Percentiles rank a stretch among this genome's conserved stretches.
These are phyloP conservation scores for Hydrozoanthus tunicans DNA, from an alignment of 64 coral and sea anemone genomes.

Conservation along the genomic window DNA sequence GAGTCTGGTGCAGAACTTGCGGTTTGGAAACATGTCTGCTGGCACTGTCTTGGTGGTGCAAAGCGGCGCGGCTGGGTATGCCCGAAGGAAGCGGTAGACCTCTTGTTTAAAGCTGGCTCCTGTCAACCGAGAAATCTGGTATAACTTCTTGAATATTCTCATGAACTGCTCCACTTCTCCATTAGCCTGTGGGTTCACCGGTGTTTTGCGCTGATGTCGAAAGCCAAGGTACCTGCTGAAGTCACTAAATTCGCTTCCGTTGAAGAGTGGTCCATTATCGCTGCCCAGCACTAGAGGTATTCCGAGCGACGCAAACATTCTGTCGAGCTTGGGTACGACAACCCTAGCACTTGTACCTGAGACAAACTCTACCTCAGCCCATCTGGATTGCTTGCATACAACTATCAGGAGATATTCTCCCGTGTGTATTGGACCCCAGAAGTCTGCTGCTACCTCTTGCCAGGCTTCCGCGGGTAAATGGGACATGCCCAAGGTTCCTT, in stretches of 20 bases:
- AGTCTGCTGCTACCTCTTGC: conserved; percentile 17
- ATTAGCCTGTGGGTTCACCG: conserved; percentile 17
- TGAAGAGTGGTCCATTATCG: conserved; percentile 43
- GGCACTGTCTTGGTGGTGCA: conserved; percentile 40
- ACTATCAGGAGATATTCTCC: conserved; percentile 5
- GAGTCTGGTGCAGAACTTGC: conserved; percentile 11
- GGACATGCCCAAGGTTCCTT: conserved; percentile 31
- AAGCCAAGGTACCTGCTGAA: conserved; percentile 47
- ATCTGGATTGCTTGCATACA: conserved; percentile 40
- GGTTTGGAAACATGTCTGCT: conserved; percentile 9
- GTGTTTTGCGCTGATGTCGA: conserved; percentile 21
- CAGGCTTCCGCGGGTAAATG: neutral
- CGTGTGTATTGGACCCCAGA: conserved; percentile 21
- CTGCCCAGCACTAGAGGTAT: conserved; percentile 14
- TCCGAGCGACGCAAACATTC: conserved; percentile 16
- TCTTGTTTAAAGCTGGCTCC: neutral
- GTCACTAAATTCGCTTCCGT: neutral
- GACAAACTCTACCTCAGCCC: conserved; percentile 46
- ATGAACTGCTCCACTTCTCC: conserved; percentile 41
- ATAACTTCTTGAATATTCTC: conserved; percentile 32
- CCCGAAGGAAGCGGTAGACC: neutral
- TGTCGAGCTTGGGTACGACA: neutral
- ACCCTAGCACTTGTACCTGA: neutral
- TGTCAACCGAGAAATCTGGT: neutral
- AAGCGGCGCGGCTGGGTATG: conserved; percentile 29